Conservation (phyloP, 2,797 vertebrate species). For the Ispidina lecontei region DNA sequence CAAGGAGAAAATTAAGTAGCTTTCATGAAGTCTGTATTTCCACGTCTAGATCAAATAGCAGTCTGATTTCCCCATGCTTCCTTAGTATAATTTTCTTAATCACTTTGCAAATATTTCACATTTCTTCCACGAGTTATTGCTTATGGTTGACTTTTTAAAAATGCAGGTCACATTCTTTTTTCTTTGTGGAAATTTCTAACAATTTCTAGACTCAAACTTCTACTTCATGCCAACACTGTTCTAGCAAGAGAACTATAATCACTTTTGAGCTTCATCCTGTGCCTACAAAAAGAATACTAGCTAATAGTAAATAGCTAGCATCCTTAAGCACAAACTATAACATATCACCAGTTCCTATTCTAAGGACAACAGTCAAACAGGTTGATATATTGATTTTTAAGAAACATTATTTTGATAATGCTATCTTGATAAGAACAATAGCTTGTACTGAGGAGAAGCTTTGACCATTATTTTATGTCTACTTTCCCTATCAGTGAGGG, state of each 20-base stretch:
- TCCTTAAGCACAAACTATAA: not conserved
- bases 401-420: not conserved
- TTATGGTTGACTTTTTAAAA: not conserved
- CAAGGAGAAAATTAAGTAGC: not conserved
- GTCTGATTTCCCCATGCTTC: not conserved
- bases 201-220: not conserved
- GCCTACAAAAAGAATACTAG: not conserved
- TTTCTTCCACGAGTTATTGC: not conserved
- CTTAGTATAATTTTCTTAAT: not conserved
- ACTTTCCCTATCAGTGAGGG: not conserved
- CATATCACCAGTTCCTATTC: not conserved
- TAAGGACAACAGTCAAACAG: not conserved
- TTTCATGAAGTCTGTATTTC: not conserved
- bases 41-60: not conserved
- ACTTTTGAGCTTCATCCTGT: not conserved
- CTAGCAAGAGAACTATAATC: not conserved
- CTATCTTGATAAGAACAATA: not conserved
- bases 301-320: not conserved
- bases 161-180: not conserved
- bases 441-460: not conserved
- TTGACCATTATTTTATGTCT: not conserved
- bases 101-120: not conserved
- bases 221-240: not conserved
- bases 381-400: not conserved
- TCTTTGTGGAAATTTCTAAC: not conserved